A percentile compares a stretch with the other conserved stretches of the same genome.
phyloP scores from a whole-genome alignment of 2,797 vertebrate species.

The Chelon labrosus region DNA sequence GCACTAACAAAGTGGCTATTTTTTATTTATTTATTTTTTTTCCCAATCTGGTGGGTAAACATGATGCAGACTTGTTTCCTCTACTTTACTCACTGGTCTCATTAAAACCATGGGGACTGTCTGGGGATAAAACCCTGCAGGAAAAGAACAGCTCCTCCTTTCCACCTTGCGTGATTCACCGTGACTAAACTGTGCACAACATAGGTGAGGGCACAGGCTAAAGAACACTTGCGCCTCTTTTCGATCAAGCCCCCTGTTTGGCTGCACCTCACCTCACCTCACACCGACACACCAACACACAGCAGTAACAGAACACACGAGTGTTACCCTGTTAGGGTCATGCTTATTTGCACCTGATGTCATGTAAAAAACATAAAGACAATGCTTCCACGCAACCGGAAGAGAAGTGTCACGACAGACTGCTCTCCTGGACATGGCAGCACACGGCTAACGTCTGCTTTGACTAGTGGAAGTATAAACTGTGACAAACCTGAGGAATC shows the following conservation, averaged over 20 bases:
- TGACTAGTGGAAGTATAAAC: slow-evolving; percentile 49
- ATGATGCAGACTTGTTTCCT: slow-evolving; percentile 64
- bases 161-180: slow-evolving; percentile 8
- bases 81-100: slow-evolving; percentile 29
- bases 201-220: slow-evolving; percentile 15
- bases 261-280: not conserved
- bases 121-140: slow-evolving; percentile 29
- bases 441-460: slow-evolving; percentile 39
- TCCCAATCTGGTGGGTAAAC: slow-evolving; percentile 49
- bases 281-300: slow-evolving; percentile 24
- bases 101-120: slow-evolving; percentile 33
- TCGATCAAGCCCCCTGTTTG: not conserved
- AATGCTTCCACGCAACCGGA: slow-evolving; percentile 22
- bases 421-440: slow-evolving; percentile 36
- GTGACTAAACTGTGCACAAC: not conserved
- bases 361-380: slow-evolving; percentile 50
- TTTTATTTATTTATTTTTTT: slow-evolving; percentile 15
- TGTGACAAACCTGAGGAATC: slow-evolving; percentile 51
- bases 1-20: slow-evolving; percentile 59
- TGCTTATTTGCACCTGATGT: slow-evolving; percentile 45
- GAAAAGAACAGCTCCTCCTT: slow-evolving; percentile 21
- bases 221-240: slow-evolving; percentile 16
- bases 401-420: slow-evolving; percentile 27
- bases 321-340: slow-evolving; percentile 21
- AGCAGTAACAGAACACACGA: slow-evolving; percentile 29